Conservation (phyloP, 92 coral and sea anemone species). For the Epizoanthus fatuus region DNA sequence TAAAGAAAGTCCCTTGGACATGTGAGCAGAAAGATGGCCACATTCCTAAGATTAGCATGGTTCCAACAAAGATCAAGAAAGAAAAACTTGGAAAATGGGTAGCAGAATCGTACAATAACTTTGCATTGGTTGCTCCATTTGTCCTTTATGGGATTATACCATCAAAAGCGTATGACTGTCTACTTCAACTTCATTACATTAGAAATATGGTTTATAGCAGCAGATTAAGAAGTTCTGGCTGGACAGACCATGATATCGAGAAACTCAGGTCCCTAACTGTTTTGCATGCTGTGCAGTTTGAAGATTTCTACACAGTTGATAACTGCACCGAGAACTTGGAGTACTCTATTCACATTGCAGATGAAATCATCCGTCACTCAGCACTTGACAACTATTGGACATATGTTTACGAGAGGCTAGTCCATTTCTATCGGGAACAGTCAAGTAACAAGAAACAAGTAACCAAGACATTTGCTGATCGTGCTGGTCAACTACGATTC, state of each 20-base stretch:
- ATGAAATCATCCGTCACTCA: slow-evolving; percentile 44
- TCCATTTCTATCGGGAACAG: slow-evolving; percentile 8
- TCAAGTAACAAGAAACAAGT: not conserved
- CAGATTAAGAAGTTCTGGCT: not conserved
- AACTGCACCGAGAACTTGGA: slow-evolving; percentile 54
- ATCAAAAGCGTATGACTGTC: slow-evolving; percentile 22
- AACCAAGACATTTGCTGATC: slow-evolving; percentile 14
- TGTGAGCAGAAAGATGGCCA: not conserved
- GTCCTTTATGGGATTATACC: slow-evolving; percentile 14
- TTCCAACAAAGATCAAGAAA: not conserved
- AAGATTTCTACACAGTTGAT: slow-evolving; percentile 4
- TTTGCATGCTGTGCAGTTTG: not conserved
- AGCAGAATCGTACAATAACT: slow-evolving; percentile 6
- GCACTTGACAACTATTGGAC: slow-evolving; percentile 41
- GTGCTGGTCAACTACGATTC: not conserved
- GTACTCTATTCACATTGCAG: slow-evolving; percentile 41
- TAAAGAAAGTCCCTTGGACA: slow-evolving; percentile 8
- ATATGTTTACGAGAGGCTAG: slow-evolving; percentile 34
- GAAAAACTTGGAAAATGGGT: slow-evolving; percentile 17
- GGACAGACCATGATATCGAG: not conserved
- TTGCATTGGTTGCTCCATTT: slow-evolving; percentile 13
- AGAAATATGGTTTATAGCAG: slow-evolving; percentile 20
- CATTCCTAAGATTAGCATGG: not conserved
- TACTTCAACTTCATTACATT: not conserved
- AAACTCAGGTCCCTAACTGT: not conserved